Percentiles rank a stretch among this genome's conserved stretches.
phyloP scores from a whole-genome alignment of 2,113 vertebrate species.

The pig (Sus scrofa) region T2T-Sscrofa CM000820.6:8794001-8794500 shows the following conservation, averaged over 20 bases:
- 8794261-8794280: not conserved
- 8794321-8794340: not conserved
- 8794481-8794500: slow-evolving; percentile 15
- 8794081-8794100: not conserved
- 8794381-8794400: not conserved
- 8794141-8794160: not conserved
- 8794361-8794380: not conserved
- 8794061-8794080: not conserved
- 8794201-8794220: not conserved
- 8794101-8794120: not conserved
- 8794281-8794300: not conserved
- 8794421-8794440: not conserved
- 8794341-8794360: not conserved
- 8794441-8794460: not conserved
- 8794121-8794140: not conserved
- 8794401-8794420: not conserved
- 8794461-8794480: slow-evolving; percentile 8
- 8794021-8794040: not conserved
- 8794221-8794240: not conserved
- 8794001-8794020: not conserved
- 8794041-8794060: not conserved
- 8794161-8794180: not conserved
- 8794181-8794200: not conserved
- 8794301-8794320: not conserved
- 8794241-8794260: not conserved